Evolutionary conservation across 2,888 invertebrate genomes (phyloP), one percentile per base, ranked within the genome.

Genomic region (Mycalesis mineus): DNA sequence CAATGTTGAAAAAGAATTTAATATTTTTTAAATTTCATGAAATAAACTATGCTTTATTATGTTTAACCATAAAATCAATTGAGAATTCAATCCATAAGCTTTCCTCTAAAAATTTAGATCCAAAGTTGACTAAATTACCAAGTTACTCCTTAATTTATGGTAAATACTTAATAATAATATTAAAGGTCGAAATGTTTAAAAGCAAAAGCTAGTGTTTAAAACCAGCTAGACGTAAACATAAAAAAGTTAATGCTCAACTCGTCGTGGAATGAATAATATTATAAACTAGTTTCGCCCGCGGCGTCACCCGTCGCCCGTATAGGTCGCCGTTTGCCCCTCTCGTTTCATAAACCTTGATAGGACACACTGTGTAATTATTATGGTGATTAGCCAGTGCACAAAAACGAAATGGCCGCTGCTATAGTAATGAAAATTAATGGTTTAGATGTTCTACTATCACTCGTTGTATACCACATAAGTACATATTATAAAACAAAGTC

Each of bases 261-360:
- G 40, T 22, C n/a, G 22, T 29, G 6, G 33, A 33, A 33, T 33
- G 33, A 33, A 33, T 33, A 44, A 13, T 44, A 44, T 44, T 28
- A 28, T 13, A 44, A 44, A 28, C 28, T 44, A 44, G 44, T 28
- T 28, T 1, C 7, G 45, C 45, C 31, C 14, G 31, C 45, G 45
- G 45, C 45, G 29, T 45, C 9, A 29, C 28, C 44, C 8, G 8
- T 33, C 33, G 33, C 22, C 22, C 41, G 22, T 17, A 22, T 28
- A 22, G 28, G 44, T 44, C 28, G 44, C n/a, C 28, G 13, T 44
- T 40, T 9, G 45, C 29, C 45, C 45, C 45, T n/a, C 45, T 45
- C 45, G 45, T 14, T 31, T 8, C 4, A 31, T 45, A 14, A 4
- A 31, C 45, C 29, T 29, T 31, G 31, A 45, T 45, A 28, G 31